Percentiles rank a stretch among this genome's conserved stretches.
Conservation (phyloP, 2,113 vertebrate species). For the Crotalus helleri region DNA sequence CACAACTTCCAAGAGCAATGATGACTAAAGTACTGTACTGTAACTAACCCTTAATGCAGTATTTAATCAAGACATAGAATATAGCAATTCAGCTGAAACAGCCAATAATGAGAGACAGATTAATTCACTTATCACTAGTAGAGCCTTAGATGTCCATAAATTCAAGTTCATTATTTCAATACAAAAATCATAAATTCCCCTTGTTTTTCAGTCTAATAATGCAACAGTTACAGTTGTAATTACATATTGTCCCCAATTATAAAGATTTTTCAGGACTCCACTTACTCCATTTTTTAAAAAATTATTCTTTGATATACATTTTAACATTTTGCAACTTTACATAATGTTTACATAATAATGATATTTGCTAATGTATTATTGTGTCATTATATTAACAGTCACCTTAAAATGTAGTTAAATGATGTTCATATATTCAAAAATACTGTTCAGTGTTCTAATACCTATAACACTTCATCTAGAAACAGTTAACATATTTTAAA, state of each 20-base stretch:
- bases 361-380: neutral
- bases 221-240: neutral
- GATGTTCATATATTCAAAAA: neutral
- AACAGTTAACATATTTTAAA: neutral
- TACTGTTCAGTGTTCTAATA: neutral
- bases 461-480: neutral
- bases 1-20: neutral
- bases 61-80: neutral
- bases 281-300: neutral
- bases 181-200: constrained; percentile 1
- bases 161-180: neutral
- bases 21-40: neutral
- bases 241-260: constrained; percentile 7
- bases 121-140: neutral
- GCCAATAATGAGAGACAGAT: neutral
- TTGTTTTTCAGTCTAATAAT: constrained; percentile 4
- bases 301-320: neutral
- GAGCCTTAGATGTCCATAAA: constrained; percentile 5
- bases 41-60: neutral
- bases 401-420: neutral
- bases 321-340: neutral
- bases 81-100: neutral
- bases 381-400: neutral
- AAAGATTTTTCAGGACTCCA: neutral
- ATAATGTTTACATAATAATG: neutral